Evolutionary conservation across 2,888 invertebrate species (phyloP).

Genomic region (Scaptomyza reducta): DNA sequence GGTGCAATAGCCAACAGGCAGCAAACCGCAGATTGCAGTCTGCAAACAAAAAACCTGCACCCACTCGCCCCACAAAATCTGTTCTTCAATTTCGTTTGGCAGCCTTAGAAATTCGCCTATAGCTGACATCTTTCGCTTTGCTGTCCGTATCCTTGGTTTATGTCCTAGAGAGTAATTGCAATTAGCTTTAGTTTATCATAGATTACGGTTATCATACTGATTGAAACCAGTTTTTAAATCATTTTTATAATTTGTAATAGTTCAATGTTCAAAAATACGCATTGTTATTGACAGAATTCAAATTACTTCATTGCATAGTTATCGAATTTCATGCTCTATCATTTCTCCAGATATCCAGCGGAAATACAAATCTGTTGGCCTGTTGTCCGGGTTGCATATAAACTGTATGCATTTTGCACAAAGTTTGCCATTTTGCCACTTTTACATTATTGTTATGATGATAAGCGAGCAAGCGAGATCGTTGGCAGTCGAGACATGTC

Average conservation of each 20-base stretch:
- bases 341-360: conserved; percentile 35
- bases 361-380: conserved; percentile 62
- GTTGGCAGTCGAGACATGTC: conserved; percentile 60
- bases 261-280: background rate
- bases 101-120: background rate
- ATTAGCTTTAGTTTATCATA: background rate
- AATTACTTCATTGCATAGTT: conserved; percentile 28
- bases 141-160: conserved; percentile 5
- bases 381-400: conserved; percentile 56
- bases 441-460: conserved; percentile 83
- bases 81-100: conserved; percentile 13
- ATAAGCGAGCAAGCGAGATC: conserved; percentile 70
- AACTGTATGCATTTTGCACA: conserved; percentile 79
- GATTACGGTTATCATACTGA: background rate
- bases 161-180: too few relatives aligned
- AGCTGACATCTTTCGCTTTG: background rate
- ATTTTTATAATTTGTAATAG: background rate
- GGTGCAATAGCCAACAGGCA: conserved; percentile 37
- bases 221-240: too few relatives aligned
- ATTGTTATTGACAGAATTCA: conserved; percentile 45
- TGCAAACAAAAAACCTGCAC: conserved; percentile 12
- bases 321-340: conserved; percentile 1
- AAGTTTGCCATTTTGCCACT: conserved; percentile 83
- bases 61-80: conserved; percentile 24
- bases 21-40: background rate